Percentiles rank a stretch among this genome's conserved stretches.
These are phyloP conservation scores for Argya squamiceps DNA, from an alignment of 2,797 vertebrate species.

Conservation along the genomic window DNA sequence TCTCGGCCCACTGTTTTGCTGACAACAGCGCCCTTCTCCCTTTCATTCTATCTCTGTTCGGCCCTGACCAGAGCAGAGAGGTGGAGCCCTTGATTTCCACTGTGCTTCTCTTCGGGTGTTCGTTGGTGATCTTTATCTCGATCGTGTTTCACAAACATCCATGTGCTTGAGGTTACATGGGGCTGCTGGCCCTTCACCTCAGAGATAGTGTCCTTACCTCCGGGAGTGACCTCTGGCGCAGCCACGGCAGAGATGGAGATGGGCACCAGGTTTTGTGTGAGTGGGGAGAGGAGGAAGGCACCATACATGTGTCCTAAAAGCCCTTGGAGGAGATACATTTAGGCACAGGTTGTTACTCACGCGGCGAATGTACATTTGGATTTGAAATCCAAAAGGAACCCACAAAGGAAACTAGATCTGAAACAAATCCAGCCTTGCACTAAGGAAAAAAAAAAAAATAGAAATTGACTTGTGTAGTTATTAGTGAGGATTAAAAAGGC, in stretches of 20 bases:
- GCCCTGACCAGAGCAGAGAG: background rate
- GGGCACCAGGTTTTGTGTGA: background rate
- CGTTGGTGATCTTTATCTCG: rapidly evolving
- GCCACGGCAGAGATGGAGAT: background rate
- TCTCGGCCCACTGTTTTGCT: background rate
- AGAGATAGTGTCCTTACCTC: rapidly evolving
- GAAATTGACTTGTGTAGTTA: rapidly evolving
- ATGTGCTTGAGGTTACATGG: rapidly evolving
- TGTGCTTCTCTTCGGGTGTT: background rate
- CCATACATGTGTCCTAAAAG: rapidly evolving
- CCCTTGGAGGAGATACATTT: rapidly evolving
- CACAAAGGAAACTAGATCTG: background rate
- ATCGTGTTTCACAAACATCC: background rate
- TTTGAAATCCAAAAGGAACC: background rate
- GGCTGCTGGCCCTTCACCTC: background rate
- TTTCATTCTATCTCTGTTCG: rapidly evolving
- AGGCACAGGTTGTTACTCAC: rapidly evolving
- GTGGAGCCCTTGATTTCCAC: background rate
- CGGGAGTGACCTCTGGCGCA: background rate
- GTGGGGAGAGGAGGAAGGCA: background rate
- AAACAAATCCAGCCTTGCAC: background rate
- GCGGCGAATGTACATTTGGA: rapidly evolving
- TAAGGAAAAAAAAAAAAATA: too few species aligned
- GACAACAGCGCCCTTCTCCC: background rate
- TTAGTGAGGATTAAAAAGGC: background rate